phyloP scores from a whole-genome alignment of 35 echinoderm and acorn worm species.

The Acanthaster planci region DNA sequence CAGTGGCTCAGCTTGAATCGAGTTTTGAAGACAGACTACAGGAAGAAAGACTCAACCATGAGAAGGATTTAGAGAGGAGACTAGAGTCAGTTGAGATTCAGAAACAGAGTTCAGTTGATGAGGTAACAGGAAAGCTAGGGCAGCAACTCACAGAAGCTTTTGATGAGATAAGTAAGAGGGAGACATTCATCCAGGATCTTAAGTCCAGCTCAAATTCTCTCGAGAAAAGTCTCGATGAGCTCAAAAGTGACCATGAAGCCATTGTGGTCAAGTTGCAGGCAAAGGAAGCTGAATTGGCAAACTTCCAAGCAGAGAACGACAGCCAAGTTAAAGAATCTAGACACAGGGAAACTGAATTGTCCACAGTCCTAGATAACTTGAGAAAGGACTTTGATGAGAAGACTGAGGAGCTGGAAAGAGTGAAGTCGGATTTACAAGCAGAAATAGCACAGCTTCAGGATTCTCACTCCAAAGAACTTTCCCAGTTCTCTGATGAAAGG shows the following conservation, averaged over 20 bases:
- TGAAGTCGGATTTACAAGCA: conserved; percentile 69
- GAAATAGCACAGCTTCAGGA: conserved; percentile 23
- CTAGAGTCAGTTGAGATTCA: conserved; percentile 66
- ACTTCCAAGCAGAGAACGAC: background rate
- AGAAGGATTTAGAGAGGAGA: conserved; percentile 65
- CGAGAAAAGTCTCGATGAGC: conserved; percentile 38
- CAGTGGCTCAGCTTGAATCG: conserved; percentile 38
- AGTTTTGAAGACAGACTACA: conserved; percentile 51
- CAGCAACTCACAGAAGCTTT: conserved; percentile 57
- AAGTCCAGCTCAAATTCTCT: conserved; percentile 43
- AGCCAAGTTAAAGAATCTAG: background rate
- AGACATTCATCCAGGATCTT: conserved; percentile 58
- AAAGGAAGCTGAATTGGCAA: conserved; percentile 41
- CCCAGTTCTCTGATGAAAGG: background rate
- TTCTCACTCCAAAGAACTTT: background rate
- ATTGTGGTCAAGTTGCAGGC: conserved; percentile 18
- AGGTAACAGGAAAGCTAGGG: conserved; percentile 51
- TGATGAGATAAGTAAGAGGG: conserved; percentile 44
- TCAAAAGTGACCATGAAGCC: conserved; percentile 35
- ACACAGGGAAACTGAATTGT: conserved; percentile 24
- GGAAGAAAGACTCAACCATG: conserved; percentile 59
- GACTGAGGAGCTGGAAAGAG: conserved; percentile 50
- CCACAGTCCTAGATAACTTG: background rate
- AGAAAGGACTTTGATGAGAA: conserved; percentile 41
- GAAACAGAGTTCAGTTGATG: conserved; percentile 73